Evolutionary conservation across 2,113 vertebrate genomes (phyloP), one percentile per base, ranked within the genome.

Genomic region (Pelmatolapia mariae): DNA sequence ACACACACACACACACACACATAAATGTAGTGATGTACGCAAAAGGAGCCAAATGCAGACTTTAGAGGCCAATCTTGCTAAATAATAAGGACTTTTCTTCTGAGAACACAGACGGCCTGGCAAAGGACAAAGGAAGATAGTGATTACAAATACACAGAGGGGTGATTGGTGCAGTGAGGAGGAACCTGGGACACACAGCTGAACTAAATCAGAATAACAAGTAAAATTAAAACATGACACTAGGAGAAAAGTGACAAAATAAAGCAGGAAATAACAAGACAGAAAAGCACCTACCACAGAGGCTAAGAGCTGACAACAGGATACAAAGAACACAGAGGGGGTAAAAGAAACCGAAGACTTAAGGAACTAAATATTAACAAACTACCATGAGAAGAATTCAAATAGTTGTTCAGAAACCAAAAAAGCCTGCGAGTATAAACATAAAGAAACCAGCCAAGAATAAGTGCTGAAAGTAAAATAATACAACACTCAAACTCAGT

Each of bases 181-280:
- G 66, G 40, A 43, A 45, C 66, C 66, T 73, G 66, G 66, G 66
- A 22, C 19, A 68, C 19, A 38, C 33, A 68, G 33, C n/a, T 43
- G 38, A 71, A 43, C n/a, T 71, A 16, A 43, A 16, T 71, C 66
- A 24, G 66, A 43, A 68, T 68, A 71, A 71, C n/a, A 43, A 71
- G 66, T 43, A 43, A 71, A 71, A 71, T 71, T 71, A 43, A 71
- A 71, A 71, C 38, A 71, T 71, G 38, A 43, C n/a, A 71, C 36
- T 43, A 38, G 33, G 33, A 38, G 4, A 68, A 19, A 38, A 68
- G 38, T 68, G 61, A 66, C 63, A 40, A n/a, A 40, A 68, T 3
- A 68, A 68, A 68, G 63, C 63, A 68, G 11, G 63, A 40, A 40
- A 22, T 68, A 68, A 40, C 33, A 40, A 15, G 36, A 40, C 33